phyloP scores from a whole-genome alignment of 2,888 invertebrate species.

The Galerucella nymphaeae region DNA sequence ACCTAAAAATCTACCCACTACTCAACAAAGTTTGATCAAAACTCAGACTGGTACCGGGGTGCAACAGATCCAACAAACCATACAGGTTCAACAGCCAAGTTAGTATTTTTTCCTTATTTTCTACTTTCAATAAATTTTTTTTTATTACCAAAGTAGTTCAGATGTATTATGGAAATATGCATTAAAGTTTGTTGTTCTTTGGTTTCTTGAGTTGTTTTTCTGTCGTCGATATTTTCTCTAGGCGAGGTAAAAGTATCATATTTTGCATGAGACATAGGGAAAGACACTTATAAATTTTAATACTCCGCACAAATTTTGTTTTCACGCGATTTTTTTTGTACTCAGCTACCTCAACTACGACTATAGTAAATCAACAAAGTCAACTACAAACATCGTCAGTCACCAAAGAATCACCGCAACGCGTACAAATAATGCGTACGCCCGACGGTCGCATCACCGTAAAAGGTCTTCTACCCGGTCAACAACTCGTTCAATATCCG shows the following conservation, averaged over 20 bases:
- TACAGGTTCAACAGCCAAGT: constrained; percentile 63
- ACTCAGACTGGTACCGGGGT: constrained; percentile 60
- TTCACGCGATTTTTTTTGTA: constrained; percentile 28
- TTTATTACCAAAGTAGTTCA: too few species aligned
- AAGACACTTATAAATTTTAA: constrained; percentile 10
- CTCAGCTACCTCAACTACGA: constrained; percentile 40
- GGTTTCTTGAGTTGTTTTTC: too few species aligned
- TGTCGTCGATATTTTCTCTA: too few species aligned
- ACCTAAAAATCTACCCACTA: constrained; percentile 64
- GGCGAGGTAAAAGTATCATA: too few species aligned
- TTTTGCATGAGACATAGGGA: too few species aligned
- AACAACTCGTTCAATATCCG: constrained; percentile 91
- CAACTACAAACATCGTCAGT: constrained; percentile 45
- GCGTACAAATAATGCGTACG: constrained; percentile 90
- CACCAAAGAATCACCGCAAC: constrained; percentile 69
- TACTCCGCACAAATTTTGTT: constrained; percentile 22
- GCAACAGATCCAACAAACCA: constrained; percentile 56
- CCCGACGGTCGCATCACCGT: constrained; percentile 94
- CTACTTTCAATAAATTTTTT: too few species aligned
- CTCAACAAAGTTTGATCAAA: constrained; percentile 68
- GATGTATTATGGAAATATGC: too few species aligned
- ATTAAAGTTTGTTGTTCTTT: too few species aligned
- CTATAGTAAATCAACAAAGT: constrained; percentile 19
- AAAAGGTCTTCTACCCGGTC: constrained; percentile 90
- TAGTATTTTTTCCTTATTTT: constrained; percentile 40